Conservation (phyloP, 2,797 vertebrate species). For the Eleutherodactylus coqui region DNA sequence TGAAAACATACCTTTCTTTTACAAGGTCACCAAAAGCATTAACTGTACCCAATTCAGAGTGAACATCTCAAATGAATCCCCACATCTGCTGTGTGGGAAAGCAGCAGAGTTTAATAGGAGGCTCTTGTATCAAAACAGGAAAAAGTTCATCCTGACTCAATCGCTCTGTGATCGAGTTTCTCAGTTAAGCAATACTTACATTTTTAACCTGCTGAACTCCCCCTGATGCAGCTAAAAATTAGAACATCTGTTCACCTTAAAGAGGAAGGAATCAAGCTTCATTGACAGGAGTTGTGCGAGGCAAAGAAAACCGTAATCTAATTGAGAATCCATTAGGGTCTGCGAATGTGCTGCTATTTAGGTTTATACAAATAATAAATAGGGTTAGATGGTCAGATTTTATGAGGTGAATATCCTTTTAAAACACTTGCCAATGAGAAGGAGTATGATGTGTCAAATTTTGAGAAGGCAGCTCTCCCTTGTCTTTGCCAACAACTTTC, state of each 20-base stretch:
- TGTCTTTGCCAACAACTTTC: too few relatives aligned
- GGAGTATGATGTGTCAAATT: too few relatives aligned
- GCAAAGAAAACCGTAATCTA: not conserved
- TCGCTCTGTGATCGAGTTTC: constrained; percentile 22
- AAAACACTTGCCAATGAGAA: too few relatives aligned
- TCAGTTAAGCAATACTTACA: constrained; percentile 21
- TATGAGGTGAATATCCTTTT: too few relatives aligned
- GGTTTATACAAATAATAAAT: too few relatives aligned
- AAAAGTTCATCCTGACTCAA: constrained; percentile 22
- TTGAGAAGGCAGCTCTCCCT: too few relatives aligned
- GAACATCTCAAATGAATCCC: constrained; percentile 31
- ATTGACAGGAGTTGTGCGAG: not conserved
- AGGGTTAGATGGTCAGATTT: too few relatives aligned
- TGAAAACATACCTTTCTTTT: constrained; percentile 20
- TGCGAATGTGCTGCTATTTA: too few relatives aligned
- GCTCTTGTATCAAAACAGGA: constrained; percentile 27
- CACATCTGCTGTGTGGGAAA: constrained; percentile 49
- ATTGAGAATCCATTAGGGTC: not conserved
- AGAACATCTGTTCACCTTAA: not conserved
- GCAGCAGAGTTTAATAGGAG: constrained; percentile 33
- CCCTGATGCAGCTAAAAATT: not conserved
- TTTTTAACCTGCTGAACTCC: constrained; percentile 17
- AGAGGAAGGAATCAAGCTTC: not conserved
- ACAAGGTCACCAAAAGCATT: constrained; percentile 47
- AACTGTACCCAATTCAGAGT: constrained; percentile 39